Conservation (phyloP, 2,888 invertebrate species). For the Brachyptera risi region DNA sequence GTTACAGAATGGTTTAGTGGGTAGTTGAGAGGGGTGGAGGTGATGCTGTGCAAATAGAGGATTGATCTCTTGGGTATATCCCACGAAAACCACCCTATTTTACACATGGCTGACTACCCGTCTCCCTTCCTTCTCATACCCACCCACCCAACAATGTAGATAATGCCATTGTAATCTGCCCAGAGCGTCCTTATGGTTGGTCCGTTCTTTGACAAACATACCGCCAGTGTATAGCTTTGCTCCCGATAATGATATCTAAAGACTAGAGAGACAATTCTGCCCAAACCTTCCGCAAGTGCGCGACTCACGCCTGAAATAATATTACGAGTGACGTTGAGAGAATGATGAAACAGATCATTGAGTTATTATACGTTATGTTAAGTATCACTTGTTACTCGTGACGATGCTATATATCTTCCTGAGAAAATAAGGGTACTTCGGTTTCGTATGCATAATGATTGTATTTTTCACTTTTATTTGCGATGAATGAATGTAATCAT, state of each 20-base stretch:
- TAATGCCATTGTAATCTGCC: constrained; percentile 15
- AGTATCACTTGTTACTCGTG: too few relatives aligned
- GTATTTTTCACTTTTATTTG: too few relatives aligned
- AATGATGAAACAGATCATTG: too few relatives aligned
- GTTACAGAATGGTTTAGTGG: not conserved
- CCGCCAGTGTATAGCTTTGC: not conserved
- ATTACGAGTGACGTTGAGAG: too few relatives aligned
- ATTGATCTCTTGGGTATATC: constrained; percentile 13
- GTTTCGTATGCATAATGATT: too few relatives aligned
- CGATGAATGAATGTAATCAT: too few relatives aligned
- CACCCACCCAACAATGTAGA: not conserved
- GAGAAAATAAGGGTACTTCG: too few relatives aligned
- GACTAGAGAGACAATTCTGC: not conserved
- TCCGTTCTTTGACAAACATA: constrained; percentile 18
- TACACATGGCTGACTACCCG: constrained; percentile 10
- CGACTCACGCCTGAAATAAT: not conserved
- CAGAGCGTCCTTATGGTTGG: constrained; percentile 5
- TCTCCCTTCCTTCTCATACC: not conserved
- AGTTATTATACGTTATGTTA: too few relatives aligned
- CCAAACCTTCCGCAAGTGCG: too few relatives aligned
- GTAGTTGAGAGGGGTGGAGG: not conserved
- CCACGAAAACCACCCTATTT: constrained; percentile 16
- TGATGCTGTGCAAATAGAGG: constrained; percentile 16
- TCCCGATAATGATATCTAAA: not conserved
- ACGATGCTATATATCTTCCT: too few relatives aligned